These are phyloP conservation scores for Pseudorhiza aurosa DNA, from an alignment of 30 jellyfish, hydroid and myxozoan species.

Conservation along the genomic window DNA sequence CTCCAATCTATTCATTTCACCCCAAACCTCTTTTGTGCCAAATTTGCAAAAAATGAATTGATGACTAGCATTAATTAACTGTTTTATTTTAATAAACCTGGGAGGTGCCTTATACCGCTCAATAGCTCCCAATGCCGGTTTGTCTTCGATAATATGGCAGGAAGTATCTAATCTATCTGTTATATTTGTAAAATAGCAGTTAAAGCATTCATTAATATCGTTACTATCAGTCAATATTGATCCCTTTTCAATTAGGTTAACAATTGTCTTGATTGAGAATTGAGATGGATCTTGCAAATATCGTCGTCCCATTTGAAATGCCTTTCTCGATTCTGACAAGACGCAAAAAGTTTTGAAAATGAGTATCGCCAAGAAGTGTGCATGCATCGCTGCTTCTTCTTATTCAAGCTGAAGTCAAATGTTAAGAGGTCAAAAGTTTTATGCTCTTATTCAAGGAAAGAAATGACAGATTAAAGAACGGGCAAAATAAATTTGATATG, in stretches of 20 bases:
- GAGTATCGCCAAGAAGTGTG: too few relatives aligned
- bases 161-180: constrained; percentile 1
- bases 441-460: too few relatives aligned
- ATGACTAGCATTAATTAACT: background rate
- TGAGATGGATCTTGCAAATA: too few relatives aligned
- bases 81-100: background rate
- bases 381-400: too few relatives aligned
- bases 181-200: constrained; percentile 19
- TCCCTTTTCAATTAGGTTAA: background rate
- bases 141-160: background rate
- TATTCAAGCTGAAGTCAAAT: too few relatives aligned
- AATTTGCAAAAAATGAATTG: constrained; percentile 2
- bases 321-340: too few relatives aligned
- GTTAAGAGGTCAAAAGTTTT: too few relatives aligned
- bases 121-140: background rate
- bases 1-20: background rate
- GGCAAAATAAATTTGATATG: too few relatives aligned
- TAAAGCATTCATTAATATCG: constrained; percentile 1
- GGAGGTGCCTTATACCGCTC: background rate
- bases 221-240: background rate
- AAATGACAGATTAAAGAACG: too few relatives aligned
- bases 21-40: constrained; percentile 2
- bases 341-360: too few relatives aligned
- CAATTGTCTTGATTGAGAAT: too few relatives aligned
- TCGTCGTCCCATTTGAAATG: too few relatives aligned